Evolutionary conservation across 2,113 vertebrate species (phyloP).

Genomic region (Coptodon bakossiorum): DNA sequence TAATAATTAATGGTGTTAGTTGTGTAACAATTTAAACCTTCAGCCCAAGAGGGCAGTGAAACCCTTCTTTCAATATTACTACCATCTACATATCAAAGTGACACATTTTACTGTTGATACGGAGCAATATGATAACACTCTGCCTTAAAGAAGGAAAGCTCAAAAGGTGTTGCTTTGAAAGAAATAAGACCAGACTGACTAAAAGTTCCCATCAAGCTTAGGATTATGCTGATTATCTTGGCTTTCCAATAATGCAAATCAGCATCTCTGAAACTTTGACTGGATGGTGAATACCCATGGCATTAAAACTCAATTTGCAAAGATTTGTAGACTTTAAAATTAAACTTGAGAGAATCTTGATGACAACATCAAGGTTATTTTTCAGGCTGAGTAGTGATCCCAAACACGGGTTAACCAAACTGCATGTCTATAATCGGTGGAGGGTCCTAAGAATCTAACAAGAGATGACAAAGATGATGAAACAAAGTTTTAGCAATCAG

Average conservation of each 20-base stretch:
- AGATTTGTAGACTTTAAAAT: not conserved
- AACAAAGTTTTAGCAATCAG: not conserved
- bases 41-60: not conserved
- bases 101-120: not conserved
- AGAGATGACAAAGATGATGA: not conserved
- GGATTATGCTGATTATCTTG: not conserved
- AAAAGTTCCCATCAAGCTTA: accelerated
- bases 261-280: not conserved
- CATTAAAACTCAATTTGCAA: not conserved
- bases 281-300: not conserved
- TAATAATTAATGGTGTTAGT: not conserved
- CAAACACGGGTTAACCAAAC: not conserved
- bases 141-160: not conserved
- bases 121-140: not conserved
- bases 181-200: not conserved
- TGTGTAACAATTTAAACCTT: not conserved
- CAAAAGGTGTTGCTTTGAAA: not conserved
- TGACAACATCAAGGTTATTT: not conserved
- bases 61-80: not conserved
- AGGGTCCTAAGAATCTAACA: not conserved
- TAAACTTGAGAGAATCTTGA: not conserved
- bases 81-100: not conserved
- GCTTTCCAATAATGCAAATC: not conserved
- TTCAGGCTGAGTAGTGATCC: not conserved
- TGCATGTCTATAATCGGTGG: not conserved